phyloP scores from a whole-genome alignment of 2,797 vertebrate genomes.

The Falco columbarius region DNA sequence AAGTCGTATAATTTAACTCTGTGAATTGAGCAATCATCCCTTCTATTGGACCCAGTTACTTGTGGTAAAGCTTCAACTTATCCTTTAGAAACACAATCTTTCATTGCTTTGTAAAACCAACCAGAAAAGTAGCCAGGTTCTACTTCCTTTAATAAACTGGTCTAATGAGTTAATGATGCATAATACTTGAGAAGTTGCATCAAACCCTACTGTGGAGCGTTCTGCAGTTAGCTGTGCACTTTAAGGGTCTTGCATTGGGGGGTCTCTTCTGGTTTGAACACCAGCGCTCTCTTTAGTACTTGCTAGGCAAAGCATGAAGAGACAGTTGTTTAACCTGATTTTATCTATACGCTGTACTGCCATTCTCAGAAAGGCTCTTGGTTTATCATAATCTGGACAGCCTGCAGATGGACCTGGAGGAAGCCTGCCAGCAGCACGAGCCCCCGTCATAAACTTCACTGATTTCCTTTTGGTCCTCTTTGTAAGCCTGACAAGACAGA shows the following conservation, averaged over 20 bases:
- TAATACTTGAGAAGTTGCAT: neutral
- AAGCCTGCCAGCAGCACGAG: accelerated
- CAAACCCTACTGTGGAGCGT: neutral
- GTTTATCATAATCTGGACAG: neutral
- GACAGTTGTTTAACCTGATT: neutral
- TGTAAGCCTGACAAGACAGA: neutral
- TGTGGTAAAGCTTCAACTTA: neutral
- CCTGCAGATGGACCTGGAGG: neutral
- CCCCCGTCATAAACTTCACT: neutral
- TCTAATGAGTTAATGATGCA: neutral
- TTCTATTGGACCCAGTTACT: neutral
- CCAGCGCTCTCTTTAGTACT: neutral
- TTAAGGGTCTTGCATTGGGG: neutral
- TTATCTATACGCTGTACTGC: neutral
- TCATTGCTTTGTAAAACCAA: neutral
- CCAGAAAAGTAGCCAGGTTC: neutral
- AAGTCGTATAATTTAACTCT: conserved; percentile 5
- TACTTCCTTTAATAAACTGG: neutral
- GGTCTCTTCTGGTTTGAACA: neutral
- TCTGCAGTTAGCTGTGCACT: neutral
- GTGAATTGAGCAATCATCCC: neutral
- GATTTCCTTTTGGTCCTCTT: neutral
- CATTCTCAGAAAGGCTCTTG: neutral
- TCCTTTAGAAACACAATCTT: neutral
- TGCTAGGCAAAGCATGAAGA: neutral